Percentiles rank a stretch among this genome's conserved stretches.
These are phyloP conservation scores for Noctuana brunneofusca DNA, from an alignment of 2,888 invertebrate genomes.

Conservation along the genomic window DNA sequence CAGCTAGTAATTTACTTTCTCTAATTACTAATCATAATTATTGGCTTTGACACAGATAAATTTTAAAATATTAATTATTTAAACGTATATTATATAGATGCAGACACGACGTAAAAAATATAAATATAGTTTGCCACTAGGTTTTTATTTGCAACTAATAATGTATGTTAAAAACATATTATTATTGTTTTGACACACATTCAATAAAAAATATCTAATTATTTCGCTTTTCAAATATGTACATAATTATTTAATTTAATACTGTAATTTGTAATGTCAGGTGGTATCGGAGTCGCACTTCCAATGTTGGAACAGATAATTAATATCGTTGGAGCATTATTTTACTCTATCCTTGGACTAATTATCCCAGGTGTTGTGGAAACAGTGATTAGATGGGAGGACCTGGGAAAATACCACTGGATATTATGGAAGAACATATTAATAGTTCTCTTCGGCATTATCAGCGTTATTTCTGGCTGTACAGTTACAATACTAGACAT, in stretches of 20 bases:
- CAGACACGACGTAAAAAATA: too few species aligned
- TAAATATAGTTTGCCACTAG: too few species aligned
- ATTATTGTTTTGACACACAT: too few species aligned
- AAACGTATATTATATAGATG: too few species aligned
- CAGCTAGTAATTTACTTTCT: too few species aligned
- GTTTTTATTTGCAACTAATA: too few species aligned
- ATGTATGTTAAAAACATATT: too few species aligned
- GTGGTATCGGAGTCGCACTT: constrained; percentile 87
- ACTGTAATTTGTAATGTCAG: constrained; percentile 46
- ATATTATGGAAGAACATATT: constrained; percentile 86
- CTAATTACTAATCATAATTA: too few species aligned
- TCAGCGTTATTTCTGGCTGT: constrained; percentile 85
- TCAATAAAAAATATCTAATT: too few species aligned
- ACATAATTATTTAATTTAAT: not conserved
- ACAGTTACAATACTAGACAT: constrained; percentile 66
- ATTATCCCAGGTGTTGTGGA: constrained; percentile 90
- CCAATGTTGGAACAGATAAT: constrained; percentile 77
- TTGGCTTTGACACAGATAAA: too few species aligned
- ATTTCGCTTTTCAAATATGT: too few species aligned
- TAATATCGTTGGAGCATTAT: constrained; percentile 78
- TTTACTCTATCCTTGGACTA: constrained; percentile 88
- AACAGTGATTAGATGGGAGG: constrained; percentile 86
- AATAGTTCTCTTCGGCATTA: constrained; percentile 83
- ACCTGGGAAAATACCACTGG: constrained; percentile 87
- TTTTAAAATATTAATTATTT: too few species aligned